phyloP scores from a whole-genome alignment of 2,888 invertebrate genomes.

The Micoletzkya japonica region DNA sequence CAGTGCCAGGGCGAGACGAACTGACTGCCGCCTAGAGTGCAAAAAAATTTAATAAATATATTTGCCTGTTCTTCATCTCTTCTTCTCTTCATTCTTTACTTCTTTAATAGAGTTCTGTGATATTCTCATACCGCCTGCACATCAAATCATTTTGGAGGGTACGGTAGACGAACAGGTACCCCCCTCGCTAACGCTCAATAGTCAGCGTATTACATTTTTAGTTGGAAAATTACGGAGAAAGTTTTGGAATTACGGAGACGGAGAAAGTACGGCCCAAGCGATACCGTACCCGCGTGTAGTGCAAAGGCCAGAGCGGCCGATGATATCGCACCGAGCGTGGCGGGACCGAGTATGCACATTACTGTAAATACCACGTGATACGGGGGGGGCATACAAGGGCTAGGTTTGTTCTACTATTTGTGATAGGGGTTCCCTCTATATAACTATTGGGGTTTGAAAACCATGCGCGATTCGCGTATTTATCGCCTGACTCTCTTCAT shows the following conservation, averaged over 20 bases:
- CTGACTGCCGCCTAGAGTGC: slow-evolving; percentile 15
- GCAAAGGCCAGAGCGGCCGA: slow-evolving; percentile 42
- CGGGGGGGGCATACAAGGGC: not conserved
- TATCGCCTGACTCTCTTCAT: too few relatives aligned
- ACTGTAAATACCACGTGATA: slow-evolving; percentile 31
- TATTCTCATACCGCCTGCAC: too few relatives aligned
- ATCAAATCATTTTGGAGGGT: not conserved
- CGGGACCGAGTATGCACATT: slow-evolving; percentile 42
- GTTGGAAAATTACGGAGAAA: too few relatives aligned
- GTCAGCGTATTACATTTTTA: not conserved
- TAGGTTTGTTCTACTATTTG: not conserved
- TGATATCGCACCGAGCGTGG: slow-evolving; percentile 41
- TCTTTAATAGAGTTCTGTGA: too few relatives aligned
- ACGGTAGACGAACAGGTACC: not conserved
- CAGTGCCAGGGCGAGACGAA: slow-evolving; percentile 51
- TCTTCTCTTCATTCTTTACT: too few relatives aligned
- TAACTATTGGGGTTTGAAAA: too few relatives aligned
- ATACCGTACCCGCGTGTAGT: slow-evolving; percentile 34
- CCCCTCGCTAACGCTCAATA: too few relatives aligned
- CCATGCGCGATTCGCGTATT: too few relatives aligned
- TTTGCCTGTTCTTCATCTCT: too few relatives aligned
- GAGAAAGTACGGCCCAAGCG: not conserved
- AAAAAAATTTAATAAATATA: not conserved
- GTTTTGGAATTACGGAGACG: too few relatives aligned
- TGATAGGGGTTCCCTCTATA: not conserved